These are phyloP conservation scores for Nylanderia fulva DNA, from an alignment of 1,140 invertebrate species.

Conservation along the genomic window DNA sequence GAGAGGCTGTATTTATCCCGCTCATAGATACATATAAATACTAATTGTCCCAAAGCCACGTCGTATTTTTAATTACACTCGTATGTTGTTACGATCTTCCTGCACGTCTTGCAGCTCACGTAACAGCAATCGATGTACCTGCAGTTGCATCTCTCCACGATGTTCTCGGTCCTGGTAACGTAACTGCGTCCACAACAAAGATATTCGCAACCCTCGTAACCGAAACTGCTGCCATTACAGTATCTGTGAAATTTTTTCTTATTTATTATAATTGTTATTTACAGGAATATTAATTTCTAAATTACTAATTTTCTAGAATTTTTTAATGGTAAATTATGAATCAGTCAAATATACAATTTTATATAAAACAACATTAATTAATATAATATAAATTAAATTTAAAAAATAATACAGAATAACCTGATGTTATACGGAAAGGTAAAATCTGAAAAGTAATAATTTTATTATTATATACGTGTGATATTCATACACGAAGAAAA, in stretches of 20 bases:
- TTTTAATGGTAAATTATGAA: no score
- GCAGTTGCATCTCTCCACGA: slow-evolving; percentile 93
- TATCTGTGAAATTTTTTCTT: slow-evolving; percentile 84
- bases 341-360: no score
- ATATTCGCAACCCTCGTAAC: slow-evolving; percentile 92
- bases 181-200: slow-evolving; percentile 96
- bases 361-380: no score
- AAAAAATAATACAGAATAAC: no score
- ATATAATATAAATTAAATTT: no score
- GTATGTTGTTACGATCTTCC: slow-evolving; percentile 88
- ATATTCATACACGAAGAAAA: no score
- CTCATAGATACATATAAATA: background rate
- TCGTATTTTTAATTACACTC: slow-evolving; percentile 88
- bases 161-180: slow-evolving; percentile 89
- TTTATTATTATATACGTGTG: no score
- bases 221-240: slow-evolving; percentile 90
- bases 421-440: no score
- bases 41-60: background rate
- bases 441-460: no score
- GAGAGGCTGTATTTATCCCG: no score
- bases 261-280: background rate
- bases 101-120: slow-evolving; percentile 94
- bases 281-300: background rate
- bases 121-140: slow-evolving; percentile 97
- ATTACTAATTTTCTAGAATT: no score